A percentile compares a stretch with the other conserved stretches of the same genome.
phyloP scores from a whole-genome alignment of 1,140 invertebrate species.

The Metaphire vulgaris region DNA sequence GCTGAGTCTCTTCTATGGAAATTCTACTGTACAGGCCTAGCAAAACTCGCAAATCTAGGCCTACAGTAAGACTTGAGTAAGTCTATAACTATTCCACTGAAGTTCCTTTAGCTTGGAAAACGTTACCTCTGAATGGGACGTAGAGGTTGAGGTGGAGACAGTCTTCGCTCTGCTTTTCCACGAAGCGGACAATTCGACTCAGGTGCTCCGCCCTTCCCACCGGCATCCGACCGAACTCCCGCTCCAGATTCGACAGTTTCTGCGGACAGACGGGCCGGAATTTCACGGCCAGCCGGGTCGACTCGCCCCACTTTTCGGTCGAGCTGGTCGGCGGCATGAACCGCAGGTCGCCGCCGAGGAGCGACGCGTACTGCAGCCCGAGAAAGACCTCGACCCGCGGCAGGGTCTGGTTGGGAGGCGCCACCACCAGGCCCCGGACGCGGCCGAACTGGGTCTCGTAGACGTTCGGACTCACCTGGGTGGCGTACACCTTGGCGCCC shows the following conservation, averaged over 20 bases:
- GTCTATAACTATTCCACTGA: too few species aligned
- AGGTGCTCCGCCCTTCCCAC: background rate
- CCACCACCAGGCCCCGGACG: constrained; percentile 6
- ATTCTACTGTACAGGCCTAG: too few species aligned
- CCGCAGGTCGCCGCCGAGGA: constrained; percentile 23
- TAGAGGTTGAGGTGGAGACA: constrained; percentile 23
- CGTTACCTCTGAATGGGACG: constrained; percentile 9
- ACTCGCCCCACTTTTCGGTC: constrained; percentile 23
- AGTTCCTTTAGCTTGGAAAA: too few species aligned
- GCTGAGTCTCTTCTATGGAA: too few species aligned
- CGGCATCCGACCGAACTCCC: background rate
- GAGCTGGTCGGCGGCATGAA: constrained; percentile 29
- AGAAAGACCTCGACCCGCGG: constrained; percentile 22
- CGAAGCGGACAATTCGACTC: background rate
- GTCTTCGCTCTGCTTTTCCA: constrained; percentile 23
- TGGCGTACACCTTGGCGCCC: background rate
- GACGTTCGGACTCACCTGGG: background rate
- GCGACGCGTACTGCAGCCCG: constrained; percentile 28
- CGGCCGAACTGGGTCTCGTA: constrained; percentile 5
- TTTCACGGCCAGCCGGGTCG: constrained; percentile 54
- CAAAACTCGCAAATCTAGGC: too few species aligned
- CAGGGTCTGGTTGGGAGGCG: constrained; percentile 3
- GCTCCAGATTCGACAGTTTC: background rate
- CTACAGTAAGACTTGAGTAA: too few species aligned
- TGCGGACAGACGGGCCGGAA: constrained; percentile 29